Percentiles rank a stretch among this genome's conserved stretches.
These are phyloP conservation scores for Polydesmus complanatus DNA, from an alignment of 2,888 invertebrate genomes.

Conservation along the genomic window DNA sequence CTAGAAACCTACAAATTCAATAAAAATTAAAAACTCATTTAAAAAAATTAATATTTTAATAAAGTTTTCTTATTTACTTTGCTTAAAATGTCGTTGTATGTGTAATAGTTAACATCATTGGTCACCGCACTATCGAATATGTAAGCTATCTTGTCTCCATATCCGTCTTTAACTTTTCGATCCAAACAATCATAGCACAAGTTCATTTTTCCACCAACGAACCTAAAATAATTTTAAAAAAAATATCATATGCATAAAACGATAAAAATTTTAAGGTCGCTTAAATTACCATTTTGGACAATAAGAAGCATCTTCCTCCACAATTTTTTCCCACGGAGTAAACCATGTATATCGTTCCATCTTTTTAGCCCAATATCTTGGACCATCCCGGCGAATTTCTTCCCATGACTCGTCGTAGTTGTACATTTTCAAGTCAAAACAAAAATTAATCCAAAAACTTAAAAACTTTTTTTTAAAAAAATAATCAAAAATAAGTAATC, in stretches of 20 bases:
- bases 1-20: constrained; percentile 3
- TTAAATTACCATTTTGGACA: constrained; percentile 4
- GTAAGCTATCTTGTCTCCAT: constrained; percentile 62
- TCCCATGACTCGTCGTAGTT: neutral
- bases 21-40: neutral
- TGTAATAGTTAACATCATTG: constrained; percentile 56
- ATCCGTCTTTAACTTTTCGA: constrained; percentile 66
- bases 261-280: neutral
- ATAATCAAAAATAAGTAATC: too few relatives aligned
- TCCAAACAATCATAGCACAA: constrained; percentile 88
- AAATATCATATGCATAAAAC: neutral
- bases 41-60: too few relatives aligned
- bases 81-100: constrained; percentile 64
- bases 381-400: neutral
- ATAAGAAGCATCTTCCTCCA: neutral
- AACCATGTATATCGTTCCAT: neutral
- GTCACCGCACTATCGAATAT: constrained; percentile 86
- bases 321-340: neutral
- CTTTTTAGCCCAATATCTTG: neutral
- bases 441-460: neutral
- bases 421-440: neutral
- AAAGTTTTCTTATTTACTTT: too few relatives aligned
- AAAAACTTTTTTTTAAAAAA: neutral
- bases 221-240: constrained; percentile 41
- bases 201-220: constrained; percentile 77